Evolutionary conservation across 2,888 invertebrate genomes (phyloP).

Genomic region (Gerris lacustris): DNA sequence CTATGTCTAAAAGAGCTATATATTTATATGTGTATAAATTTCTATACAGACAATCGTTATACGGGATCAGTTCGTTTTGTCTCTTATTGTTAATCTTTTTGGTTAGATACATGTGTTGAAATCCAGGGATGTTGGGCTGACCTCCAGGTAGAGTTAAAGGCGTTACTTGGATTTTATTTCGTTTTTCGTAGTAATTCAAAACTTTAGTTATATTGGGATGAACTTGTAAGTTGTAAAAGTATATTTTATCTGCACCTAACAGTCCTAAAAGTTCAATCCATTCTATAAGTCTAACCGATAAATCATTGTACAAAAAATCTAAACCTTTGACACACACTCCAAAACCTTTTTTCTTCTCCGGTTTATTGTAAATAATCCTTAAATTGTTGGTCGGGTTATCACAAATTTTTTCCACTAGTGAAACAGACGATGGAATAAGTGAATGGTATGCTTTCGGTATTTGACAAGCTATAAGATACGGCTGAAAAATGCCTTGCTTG

Average conservation of each 20-base stretch:
- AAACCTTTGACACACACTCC: slow-evolving; percentile 89
- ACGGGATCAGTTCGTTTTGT: slow-evolving; percentile 88
- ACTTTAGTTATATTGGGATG: slow-evolving; percentile 85
- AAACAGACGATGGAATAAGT: slow-evolving; percentile 67
- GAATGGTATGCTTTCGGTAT: slow-evolving; percentile 60
- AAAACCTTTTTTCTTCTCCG: slow-evolving; percentile 60
- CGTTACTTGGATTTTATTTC: slow-evolving; percentile 60
- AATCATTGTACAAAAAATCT: slow-evolving; percentile 82
- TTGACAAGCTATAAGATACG: slow-evolving; percentile 78
- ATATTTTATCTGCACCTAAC: slow-evolving; percentile 82
- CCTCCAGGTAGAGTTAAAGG: slow-evolving; percentile 76
- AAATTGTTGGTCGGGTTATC: slow-evolving; percentile 76
- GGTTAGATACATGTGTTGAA: slow-evolving; percentile 78
- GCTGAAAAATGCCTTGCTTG: slow-evolving; percentile 80
- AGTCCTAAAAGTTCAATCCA: slow-evolving; percentile 83
- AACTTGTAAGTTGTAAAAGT: slow-evolving; percentile 74
- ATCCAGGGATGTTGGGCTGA: slow-evolving; percentile 76
- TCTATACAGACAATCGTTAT: slow-evolving; percentile 90
- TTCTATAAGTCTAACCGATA: slow-evolving; percentile 78
- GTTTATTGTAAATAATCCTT: slow-evolving; percentile 66
- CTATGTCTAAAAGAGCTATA: slow-evolving; percentile 82
- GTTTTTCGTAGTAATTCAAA: slow-evolving; percentile 49
- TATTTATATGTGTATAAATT: slow-evolving; percentile 82
- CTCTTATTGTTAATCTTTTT: slow-evolving; percentile 87
- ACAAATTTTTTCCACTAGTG: slow-evolving; percentile 71